Base-by-base conservation (phyloP, 2,113 vertebrate genomes). In the Sula dactylatra region DNA sequence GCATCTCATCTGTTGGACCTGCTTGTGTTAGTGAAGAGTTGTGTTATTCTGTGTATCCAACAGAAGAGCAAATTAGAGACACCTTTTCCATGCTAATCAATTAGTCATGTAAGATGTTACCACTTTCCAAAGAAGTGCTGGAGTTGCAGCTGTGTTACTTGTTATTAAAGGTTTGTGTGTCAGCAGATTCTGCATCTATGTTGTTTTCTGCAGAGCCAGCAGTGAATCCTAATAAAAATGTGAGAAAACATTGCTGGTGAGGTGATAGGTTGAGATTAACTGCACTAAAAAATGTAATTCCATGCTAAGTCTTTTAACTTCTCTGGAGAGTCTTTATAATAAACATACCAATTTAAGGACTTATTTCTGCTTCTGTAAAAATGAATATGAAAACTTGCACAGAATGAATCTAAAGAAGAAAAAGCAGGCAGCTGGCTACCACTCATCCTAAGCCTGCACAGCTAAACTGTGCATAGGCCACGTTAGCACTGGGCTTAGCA, bases 161-260 rank as follows among this genome's bases (percentile, higher is more conserved):
- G 49, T 77, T 86, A 65, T 58, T 44, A 83, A 62, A 89, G 81
- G 86, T 88, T 96, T 67, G 45, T 78, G 71, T 97, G 89, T 97
- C 97, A 94, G 94, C 96, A 95, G 42, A 87, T 97, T 91, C 80
- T 95, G 54, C 12, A 9, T 91, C 82, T 47, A 4, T 29, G 64
- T 83, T 92, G 42, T 72, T 97, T 97, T 96, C 94, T 96, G 94
- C 96, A 95, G 88, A 94, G 94, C 81, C 69, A 95, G 96, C 97
- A 98, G 88, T 88, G 96, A 97, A 94, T 76, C 79, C 90, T 94
- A 97, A 97, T 97, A 95, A 96, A 96, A 88, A 96, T 86, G 76
- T 14, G 21, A 90, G 74, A 93, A 94, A 95, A 91, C 79, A 59
- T 45, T 90, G 94, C 94, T 81, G 70, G 88, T 16, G 94, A 94